Conservation (phyloP, 2,113 vertebrate genomes). For the Phycodurus eques region DNA sequence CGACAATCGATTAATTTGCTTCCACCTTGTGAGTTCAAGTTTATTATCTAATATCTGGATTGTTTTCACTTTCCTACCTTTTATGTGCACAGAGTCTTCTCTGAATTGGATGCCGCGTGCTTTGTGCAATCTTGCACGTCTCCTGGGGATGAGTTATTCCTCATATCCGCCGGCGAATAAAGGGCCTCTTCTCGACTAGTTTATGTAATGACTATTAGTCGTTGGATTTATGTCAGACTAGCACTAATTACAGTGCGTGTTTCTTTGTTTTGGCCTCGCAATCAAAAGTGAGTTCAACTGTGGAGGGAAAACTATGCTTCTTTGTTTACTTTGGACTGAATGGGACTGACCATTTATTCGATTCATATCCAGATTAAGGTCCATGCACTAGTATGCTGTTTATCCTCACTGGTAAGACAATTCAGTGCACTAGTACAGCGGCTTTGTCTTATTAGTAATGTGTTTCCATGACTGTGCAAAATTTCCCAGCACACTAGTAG, state of each 20-base stretch:
- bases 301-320: constrained; percentile 16
- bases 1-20: constrained; percentile 17
- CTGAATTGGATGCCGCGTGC: background rate
- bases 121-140: constrained; percentile 13
- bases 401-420: no score
- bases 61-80: background rate
- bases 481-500: no score
- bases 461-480: no score
- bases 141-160: constrained; percentile 39
- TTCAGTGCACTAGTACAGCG: no score
- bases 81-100: constrained; percentile 22
- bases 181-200: constrained; percentile 26
- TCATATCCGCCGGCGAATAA: constrained; percentile 46
- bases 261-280: constrained; percentile 22
- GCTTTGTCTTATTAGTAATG: no score
- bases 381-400: no score
- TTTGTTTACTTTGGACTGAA: constrained; percentile 32
- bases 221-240: constrained; percentile 17
- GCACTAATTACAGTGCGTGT: constrained; percentile 33
- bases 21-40: constrained; percentile 1
- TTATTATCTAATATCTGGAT: constrained; percentile 19
- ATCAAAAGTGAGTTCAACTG: constrained; percentile 29
- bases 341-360: background rate
- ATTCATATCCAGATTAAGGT: background rate
- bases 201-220: constrained; percentile 47